Evolutionary conservation across 2,113 vertebrate species (phyloP).

Genomic region (Carassius carassius): DNA sequence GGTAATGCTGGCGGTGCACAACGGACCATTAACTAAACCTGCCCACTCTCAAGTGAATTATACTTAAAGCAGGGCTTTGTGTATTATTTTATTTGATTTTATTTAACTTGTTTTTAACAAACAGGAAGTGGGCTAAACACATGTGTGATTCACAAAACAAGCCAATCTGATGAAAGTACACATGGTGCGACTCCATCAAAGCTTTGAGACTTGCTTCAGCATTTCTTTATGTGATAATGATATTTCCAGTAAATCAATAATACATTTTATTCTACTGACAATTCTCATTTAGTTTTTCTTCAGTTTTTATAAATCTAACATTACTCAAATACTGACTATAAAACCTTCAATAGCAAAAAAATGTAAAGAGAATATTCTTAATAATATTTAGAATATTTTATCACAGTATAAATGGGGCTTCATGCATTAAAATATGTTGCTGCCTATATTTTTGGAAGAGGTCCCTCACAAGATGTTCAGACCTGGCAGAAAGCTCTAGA

Average conservation of each 20-base stretch:
- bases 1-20: constrained; percentile 58
- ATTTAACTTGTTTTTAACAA: background rate
- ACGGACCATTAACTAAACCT: constrained; percentile 25
- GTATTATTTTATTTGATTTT: background rate
- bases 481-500: constrained; percentile 69
- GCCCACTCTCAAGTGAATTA: constrained; percentile 46
- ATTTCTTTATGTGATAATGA: too few relatives aligned
- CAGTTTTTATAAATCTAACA: background rate
- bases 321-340: background rate
- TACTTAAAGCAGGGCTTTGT: background rate
- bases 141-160: constrained; percentile 13
- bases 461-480: background rate
- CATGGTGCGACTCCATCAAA: background rate
- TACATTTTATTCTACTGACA: background rate
- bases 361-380: background rate
- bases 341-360: background rate
- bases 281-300: background rate
- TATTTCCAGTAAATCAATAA: too few relatives aligned
- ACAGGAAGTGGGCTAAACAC: background rate
- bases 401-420: background rate
- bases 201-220: too few relatives aligned
- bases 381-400: background rate
- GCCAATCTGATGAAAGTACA: background rate
- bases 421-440: background rate
- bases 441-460: background rate